Percentiles rank a stretch among this genome's conserved stretches.
These are phyloP conservation scores for Tribolium madens DNA, from an alignment of 1,140 invertebrate genomes.

Conservation along the genomic window DNA sequence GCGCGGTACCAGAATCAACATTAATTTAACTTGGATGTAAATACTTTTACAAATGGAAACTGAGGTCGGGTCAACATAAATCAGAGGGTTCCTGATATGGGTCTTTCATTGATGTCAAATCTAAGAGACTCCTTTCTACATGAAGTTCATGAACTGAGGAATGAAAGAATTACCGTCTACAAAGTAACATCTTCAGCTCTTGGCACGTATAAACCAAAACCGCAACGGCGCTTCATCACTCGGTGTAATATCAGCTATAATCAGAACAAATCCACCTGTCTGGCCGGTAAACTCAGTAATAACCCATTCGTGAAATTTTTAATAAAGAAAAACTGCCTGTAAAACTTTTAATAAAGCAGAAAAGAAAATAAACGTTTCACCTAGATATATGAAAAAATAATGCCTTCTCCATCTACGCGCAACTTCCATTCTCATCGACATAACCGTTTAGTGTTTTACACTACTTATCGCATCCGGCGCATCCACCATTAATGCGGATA, in stretches of 20 bases:
- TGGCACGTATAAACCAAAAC: background rate
- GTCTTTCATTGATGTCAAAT: background rate
- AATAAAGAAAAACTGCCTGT: slow-evolving; percentile 30
- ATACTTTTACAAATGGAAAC: slow-evolving; percentile 32
- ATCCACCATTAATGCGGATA: slow-evolving; percentile 18
- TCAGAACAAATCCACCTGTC: slow-evolving; percentile 23
- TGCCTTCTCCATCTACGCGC: background rate
- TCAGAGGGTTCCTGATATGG: background rate
- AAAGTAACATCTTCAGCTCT: background rate
- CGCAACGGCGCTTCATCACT: background rate
- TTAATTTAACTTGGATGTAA: slow-evolving; percentile 35
- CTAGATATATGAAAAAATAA: slow-evolving; percentile 1
- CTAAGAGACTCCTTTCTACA: background rate
- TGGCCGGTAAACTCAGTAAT: slow-evolving; percentile 15
- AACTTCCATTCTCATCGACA: background rate
- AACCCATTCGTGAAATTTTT: slow-evolving; percentile 23
- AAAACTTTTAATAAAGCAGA: slow-evolving; percentile 33
- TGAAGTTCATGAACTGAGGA: background rate
- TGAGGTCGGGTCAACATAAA: background rate
- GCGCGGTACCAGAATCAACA: slow-evolving; percentile 8
- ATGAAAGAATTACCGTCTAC: background rate
- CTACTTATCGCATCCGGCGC: slow-evolving; percentile 18
- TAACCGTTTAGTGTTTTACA: slow-evolving; percentile 17
- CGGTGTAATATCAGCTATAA: slow-evolving; percentile 9
- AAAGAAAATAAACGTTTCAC: background rate